phyloP scores from a whole-genome alignment of 92 coral and sea anemone genomes.

The Isaurus tuberculatus region DNA sequence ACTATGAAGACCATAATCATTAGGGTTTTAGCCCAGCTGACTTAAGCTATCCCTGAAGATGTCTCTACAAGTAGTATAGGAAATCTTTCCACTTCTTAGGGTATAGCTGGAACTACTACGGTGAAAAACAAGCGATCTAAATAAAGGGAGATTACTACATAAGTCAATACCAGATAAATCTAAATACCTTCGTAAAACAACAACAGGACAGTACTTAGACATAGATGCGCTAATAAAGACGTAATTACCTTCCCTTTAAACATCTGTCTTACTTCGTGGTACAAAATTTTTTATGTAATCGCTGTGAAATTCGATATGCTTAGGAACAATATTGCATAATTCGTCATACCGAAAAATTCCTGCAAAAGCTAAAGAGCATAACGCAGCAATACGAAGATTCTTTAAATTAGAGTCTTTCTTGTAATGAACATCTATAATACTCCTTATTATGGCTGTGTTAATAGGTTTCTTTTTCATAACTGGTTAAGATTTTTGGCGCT shows the following conservation, averaged over 20 bases:
- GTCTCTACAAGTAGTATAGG: too few species aligned
- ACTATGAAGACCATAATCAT: slow-evolving; percentile 41
- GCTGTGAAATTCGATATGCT: too few species aligned
- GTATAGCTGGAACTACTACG: neutral
- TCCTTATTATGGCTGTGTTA: slow-evolving; percentile 9
- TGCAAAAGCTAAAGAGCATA: too few species aligned
- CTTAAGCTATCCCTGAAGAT: too few species aligned
- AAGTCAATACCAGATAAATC: slow-evolving; percentile 12
- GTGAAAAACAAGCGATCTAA: slow-evolving; percentile 31
- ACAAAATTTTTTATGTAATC: slow-evolving; percentile 46
- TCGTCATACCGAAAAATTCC: too few species aligned
- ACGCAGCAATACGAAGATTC: too few species aligned
- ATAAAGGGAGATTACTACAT: too few species aligned
- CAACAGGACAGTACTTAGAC: too few species aligned
- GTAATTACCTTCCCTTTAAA: slow-evolving; percentile 62
- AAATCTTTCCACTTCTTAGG: too few species aligned
- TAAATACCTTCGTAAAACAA: too few species aligned
- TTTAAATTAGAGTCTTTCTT: neutral
- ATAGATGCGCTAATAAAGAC: slow-evolving; percentile 51
- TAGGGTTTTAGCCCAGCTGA: slow-evolving; percentile 1
- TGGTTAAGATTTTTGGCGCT: slow-evolving; percentile 3
- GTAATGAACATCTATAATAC: slow-evolving; percentile 15
- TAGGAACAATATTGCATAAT: slow-evolving; percentile 28
- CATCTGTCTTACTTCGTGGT: too few species aligned
- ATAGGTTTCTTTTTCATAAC: slow-evolving; percentile 48